Conservation (phyloP, 2,888 invertebrate species). For the Drosophila antonietae region DNA sequence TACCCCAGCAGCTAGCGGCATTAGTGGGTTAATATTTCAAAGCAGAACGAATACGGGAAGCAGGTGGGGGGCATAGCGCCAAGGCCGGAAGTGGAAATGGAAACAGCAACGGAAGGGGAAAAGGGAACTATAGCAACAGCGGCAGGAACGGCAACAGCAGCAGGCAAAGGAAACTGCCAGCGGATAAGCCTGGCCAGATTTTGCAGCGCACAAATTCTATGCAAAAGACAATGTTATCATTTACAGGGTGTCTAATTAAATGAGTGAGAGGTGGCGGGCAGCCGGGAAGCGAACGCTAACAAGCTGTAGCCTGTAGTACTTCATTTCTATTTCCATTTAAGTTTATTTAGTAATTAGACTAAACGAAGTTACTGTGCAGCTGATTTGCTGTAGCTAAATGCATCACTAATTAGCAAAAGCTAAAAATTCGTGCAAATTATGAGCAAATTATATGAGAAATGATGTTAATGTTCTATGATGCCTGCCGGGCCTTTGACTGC, state of each 20-base stretch:
- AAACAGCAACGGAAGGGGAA: slow-evolving; percentile 43
- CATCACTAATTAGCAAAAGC: slow-evolving; percentile 64
- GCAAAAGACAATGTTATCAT: slow-evolving; percentile 59
- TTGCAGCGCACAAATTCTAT: slow-evolving; percentile 31
- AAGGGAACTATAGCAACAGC: slow-evolving; percentile 1
- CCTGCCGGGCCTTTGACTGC: slow-evolving; percentile 28
- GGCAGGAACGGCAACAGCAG: not conserved
- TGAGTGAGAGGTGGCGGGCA: slow-evolving; percentile 15
- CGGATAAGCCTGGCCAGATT: slow-evolving; percentile 51
- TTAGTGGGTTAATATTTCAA: slow-evolving; percentile 77
- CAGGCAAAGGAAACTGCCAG: slow-evolving; percentile 32
- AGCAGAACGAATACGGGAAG: slow-evolving; percentile 32
- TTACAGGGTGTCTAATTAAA: slow-evolving; percentile 66
- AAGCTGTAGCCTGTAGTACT: not conserved
- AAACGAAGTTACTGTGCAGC: slow-evolving; percentile 34
- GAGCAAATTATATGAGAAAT: slow-evolving; percentile 41
- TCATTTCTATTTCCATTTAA: slow-evolving; percentile 28
- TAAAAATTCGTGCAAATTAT: slow-evolving; percentile 58
- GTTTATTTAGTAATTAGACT: slow-evolving; percentile 66
- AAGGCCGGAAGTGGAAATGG: slow-evolving; percentile 34
- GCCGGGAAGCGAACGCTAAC: not conserved
- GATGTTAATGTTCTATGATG: slow-evolving; percentile 17
- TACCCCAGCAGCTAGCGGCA: slow-evolving; percentile 44
- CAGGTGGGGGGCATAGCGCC: not conserved
- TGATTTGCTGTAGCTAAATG: slow-evolving; percentile 50